Percentiles rank a stretch among this genome's conserved stretches.
These are phyloP conservation scores for Drosophila tanythrix DNA, from an alignment of 2,888 invertebrate genomes.

Conservation along the genomic window DNA sequence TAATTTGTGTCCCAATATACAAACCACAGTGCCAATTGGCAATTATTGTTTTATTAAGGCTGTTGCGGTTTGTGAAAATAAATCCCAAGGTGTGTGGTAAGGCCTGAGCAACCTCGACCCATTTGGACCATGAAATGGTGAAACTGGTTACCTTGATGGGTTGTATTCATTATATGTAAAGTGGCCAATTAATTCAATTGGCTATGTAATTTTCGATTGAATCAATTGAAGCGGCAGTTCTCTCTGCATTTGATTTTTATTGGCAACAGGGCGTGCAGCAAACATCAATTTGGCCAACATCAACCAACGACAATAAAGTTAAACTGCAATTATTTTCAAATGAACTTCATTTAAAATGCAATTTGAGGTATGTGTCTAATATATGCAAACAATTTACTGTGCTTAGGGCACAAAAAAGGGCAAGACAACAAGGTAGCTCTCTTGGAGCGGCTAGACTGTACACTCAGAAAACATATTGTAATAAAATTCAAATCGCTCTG, in stretches of 20 bases:
- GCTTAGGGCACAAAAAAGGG: conserved; percentile 33
- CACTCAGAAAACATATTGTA: background rate
- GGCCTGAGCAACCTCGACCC: background rate
- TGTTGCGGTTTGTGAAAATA: background rate
- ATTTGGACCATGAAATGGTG: background rate
- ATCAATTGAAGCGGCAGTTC: conserved; percentile 12
- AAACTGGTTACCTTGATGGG: background rate
- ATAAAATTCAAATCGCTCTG: background rate
- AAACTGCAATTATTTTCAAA: conserved; percentile 69
- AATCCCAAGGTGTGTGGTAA: background rate
- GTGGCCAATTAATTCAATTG: conserved; percentile 40
- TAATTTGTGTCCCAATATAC: conserved; percentile 20
- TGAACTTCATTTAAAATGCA: conserved; percentile 72
- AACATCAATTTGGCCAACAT: conserved; percentile 23
- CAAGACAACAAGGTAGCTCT: conserved; percentile 40
- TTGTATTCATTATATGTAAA: conserved; percentile 37
- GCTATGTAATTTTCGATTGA: background rate
- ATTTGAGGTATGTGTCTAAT: conserved; percentile 72
- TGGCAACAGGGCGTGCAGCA: conserved; percentile 13
- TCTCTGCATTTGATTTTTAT: conserved; percentile 16
- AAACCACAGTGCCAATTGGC: conserved; percentile 10
- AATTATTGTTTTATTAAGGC: conserved; percentile 3
- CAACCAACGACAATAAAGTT: conserved; percentile 39
- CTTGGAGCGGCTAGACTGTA: conserved; percentile 20
- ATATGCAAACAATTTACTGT: conserved; percentile 73